These are phyloP conservation scores for Tyria jacobaeae DNA, from an alignment of 2,888 invertebrate genomes.

Conservation along the genomic window DNA sequence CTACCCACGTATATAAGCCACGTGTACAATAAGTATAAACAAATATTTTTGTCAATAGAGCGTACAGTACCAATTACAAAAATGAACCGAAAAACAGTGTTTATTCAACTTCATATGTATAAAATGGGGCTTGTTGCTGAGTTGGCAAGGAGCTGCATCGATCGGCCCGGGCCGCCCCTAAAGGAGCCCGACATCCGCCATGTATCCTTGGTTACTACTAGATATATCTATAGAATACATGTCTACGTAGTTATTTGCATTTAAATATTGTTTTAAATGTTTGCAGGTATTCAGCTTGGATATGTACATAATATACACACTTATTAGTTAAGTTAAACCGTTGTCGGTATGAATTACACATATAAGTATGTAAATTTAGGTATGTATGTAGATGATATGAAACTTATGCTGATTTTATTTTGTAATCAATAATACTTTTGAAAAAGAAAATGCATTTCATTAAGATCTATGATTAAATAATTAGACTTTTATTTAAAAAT, in stretches of 20 bases:
- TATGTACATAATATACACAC: neutral
- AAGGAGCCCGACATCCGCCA: conserved; percentile 22
- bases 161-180: conserved; percentile 67
- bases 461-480: neutral
- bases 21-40: no score
- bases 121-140: conserved; percentile 9
- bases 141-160: conserved; percentile 64
- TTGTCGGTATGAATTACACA: neutral
- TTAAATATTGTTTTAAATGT: neutral
- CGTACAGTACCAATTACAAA: neutral
- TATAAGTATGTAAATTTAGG: neutral
- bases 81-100: neutral
- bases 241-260: neutral
- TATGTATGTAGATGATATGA: neutral
- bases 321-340: neutral
- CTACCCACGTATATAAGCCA: no score
- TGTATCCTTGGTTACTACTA: conserved; percentile 11
- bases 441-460: neutral
- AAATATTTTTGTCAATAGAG: no score
- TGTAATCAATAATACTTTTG: neutral
- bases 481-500: neutral
- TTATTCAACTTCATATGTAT: conserved; percentile 4
- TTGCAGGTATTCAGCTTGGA: neutral
- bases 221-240: conserved; percentile 4
- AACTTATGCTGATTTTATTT: neutral